Evolutionary conservation across 2,797 vertebrate genomes (phyloP).

Genomic region (Pachyuromys duprasi): DNA sequence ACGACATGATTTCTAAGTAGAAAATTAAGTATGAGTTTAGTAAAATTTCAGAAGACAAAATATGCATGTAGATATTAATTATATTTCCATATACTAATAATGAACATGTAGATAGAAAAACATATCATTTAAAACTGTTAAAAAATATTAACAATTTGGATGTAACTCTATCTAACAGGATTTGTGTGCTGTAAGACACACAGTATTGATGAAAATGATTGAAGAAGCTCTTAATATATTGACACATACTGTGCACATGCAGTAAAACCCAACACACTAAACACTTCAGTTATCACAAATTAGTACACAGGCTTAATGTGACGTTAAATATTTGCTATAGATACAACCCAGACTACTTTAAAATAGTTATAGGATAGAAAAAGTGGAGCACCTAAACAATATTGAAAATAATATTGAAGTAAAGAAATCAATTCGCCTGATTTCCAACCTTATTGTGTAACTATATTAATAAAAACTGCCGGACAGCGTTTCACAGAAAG

Average conservation of each 20-base stretch:
- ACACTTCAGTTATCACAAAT: constrained; percentile 1
- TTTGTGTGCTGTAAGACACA: not conserved
- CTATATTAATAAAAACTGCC: not conserved
- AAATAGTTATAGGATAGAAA: not conserved
- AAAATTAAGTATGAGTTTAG: not conserved
- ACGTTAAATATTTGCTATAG: not conserved
- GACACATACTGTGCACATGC: not conserved
- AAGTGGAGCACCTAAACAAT: not conserved
- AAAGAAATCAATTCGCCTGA: not conserved
- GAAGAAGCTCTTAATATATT: not conserved
- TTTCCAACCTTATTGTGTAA: not conserved
- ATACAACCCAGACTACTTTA: constrained; percentile 3
- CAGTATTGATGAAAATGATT: not conserved
- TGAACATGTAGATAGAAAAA: not conserved
- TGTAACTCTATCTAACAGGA: not conserved
- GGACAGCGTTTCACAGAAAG: not conserved
- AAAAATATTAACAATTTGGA: not conserved
- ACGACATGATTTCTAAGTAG: not conserved
- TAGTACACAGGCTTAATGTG: not conserved
- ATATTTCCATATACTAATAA: not conserved
- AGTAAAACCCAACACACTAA: not conserved
- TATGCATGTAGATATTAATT: not conserved
- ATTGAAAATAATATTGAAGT: constrained; percentile 16
- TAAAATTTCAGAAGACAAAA: constrained; percentile 1
- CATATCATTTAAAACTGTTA: not conserved